phyloP scores from a whole-genome alignment of 2,888 invertebrate genomes.

The Phengaris arion region DNA sequence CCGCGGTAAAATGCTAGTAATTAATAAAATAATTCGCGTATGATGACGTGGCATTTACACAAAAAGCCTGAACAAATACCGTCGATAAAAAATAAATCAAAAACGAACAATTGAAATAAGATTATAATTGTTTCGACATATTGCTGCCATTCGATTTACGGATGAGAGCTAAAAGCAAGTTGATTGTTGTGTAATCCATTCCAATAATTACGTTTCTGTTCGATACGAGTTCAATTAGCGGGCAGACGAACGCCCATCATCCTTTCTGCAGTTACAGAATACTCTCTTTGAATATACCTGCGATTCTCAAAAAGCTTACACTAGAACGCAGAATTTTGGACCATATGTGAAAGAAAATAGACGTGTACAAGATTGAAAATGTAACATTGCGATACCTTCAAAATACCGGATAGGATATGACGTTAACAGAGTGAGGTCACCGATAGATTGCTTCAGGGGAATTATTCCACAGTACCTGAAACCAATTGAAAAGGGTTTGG shows the following conservation, averaged over 20 bases:
- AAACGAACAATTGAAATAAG: constrained; percentile 13
- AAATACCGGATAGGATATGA: constrained; percentile 52
- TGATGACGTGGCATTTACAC: not conserved
- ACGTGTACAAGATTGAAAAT: not conserved
- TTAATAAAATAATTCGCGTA: too few species aligned
- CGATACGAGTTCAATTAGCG: constrained; percentile 6
- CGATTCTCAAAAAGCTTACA: not conserved
- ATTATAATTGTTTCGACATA: constrained; percentile 20
- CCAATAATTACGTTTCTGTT: not conserved
- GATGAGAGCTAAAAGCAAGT: constrained; percentile 5
- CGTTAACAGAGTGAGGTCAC: constrained; percentile 56
- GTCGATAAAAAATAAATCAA: not conserved
- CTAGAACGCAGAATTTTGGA: not conserved
- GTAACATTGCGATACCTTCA: constrained; percentile 7
- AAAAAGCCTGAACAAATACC: not conserved
- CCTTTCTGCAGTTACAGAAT: constrained; percentile 11
- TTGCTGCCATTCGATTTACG: constrained; percentile 14
- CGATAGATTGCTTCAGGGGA: constrained; percentile 52
- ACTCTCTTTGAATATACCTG: constrained; percentile 14
- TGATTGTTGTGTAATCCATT: constrained; percentile 9
- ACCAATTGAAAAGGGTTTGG: constrained; percentile 21
- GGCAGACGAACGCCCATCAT: constrained; percentile 3
- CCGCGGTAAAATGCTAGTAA: too few species aligned
- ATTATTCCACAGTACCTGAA: constrained; percentile 38
- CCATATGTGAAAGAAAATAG: not conserved